Conservation (phyloP, 2,113 vertebrate genomes). For the Aramus guarauna region DNA sequence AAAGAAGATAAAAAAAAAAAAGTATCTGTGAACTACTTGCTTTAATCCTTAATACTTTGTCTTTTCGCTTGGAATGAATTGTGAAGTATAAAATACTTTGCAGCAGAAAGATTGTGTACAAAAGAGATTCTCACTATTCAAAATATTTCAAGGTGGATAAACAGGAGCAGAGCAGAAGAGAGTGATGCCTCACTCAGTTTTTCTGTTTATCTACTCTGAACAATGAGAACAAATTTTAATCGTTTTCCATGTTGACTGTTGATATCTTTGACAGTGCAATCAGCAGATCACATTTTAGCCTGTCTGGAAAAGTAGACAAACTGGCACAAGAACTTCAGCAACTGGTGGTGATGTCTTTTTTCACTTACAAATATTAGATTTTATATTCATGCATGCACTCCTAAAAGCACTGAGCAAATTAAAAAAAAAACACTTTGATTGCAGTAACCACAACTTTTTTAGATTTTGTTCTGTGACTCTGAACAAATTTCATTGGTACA, state of each 20-base stretch:
- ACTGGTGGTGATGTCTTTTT: not conserved
- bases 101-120: not conserved
- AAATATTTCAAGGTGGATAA: not conserved
- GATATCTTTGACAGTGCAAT: not conserved
- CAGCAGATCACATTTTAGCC: not conserved
- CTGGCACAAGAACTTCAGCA: not conserved
- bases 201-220: not conserved
- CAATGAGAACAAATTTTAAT: not conserved
- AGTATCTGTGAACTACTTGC: not conserved
- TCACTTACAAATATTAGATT: not conserved
- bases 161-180: not conserved
- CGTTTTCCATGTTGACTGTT: not conserved
- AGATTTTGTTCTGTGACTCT: not conserved
- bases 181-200: not conserved
- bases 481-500: not conserved
- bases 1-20: not conserved
- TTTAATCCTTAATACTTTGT: not conserved
- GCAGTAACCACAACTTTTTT: not conserved
- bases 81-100: not conserved
- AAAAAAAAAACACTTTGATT: not conserved
- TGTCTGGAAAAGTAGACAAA: not conserved
- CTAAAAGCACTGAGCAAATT: not conserved
- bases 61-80: not conserved
- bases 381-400: not conserved
- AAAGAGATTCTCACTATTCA: not conserved